These are phyloP conservation scores for Balaenoptera acutorostrata DNA, from an alignment of 2,113 vertebrate species.

Conservation along the genomic window DNA sequence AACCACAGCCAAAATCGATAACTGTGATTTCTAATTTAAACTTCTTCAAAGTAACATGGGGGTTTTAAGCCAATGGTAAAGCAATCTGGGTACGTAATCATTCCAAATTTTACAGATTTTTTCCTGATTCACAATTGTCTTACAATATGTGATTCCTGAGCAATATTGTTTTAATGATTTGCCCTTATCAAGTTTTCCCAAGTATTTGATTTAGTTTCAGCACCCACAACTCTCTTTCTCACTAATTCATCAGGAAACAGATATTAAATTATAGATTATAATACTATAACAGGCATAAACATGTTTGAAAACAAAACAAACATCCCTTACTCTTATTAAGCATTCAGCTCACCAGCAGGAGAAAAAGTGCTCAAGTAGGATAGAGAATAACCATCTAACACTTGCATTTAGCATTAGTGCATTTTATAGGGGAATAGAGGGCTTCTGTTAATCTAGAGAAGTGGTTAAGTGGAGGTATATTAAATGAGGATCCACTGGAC, in stretches of 20 bases:
- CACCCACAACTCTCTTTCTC: neutral
- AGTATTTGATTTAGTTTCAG: neutral
- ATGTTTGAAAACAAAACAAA: conserved; percentile 11
- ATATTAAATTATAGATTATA: neutral
- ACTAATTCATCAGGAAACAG: neutral
- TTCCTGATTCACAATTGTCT: neutral
- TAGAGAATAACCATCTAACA: neutral
- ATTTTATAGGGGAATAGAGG: neutral
- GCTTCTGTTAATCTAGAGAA: neutral
- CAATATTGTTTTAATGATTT: neutral
- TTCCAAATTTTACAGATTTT: neutral
- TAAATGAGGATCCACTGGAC: neutral
- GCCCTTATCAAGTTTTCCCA: neutral
- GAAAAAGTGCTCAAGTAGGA: neutral
- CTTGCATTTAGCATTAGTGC: neutral
- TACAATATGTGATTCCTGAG: neutral
- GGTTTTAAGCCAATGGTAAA: neutral
- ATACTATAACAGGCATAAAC: neutral
- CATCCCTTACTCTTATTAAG: neutral
- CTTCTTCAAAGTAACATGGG: neutral
- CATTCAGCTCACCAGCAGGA: neutral
- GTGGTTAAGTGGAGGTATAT: neutral
- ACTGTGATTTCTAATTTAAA: neutral
- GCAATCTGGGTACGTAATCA: neutral
- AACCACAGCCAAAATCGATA: neutral